A percentile compares a stretch with the other conserved stretches of the same genome.
Conservation (phyloP, 2,113 vertebrate species). For the Heloderma charlesbogerti region DNA sequence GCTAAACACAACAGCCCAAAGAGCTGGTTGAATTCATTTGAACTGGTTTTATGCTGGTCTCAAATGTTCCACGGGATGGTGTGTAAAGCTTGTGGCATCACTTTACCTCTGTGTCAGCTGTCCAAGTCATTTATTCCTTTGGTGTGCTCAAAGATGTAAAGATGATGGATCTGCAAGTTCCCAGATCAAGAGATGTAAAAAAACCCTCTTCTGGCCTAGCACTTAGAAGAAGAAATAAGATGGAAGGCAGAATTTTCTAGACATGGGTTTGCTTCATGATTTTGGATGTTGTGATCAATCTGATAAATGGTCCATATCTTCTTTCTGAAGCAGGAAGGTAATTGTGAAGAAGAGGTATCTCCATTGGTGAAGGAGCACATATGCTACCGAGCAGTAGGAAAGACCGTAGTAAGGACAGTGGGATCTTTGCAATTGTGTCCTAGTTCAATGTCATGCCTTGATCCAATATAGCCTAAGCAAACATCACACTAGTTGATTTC, state of each 20-base stretch:
- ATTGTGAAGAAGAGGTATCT: not conserved
- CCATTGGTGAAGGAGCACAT: not conserved
- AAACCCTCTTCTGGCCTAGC: accelerated
- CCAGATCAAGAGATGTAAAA: not conserved
- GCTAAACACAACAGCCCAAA: not conserved
- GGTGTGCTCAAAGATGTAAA: not conserved
- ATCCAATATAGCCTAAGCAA: slow-evolving; percentile 51
- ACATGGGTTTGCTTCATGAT: not conserved
- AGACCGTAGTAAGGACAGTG: not conserved
- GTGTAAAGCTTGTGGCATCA: not conserved
- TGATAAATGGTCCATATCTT: not conserved
- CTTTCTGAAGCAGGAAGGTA: not conserved
- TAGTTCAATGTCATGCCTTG: slow-evolving; percentile 20
- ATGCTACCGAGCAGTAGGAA: not conserved
- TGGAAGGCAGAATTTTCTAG: not conserved
- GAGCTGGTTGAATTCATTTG: not conserved
- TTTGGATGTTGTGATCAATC: slow-evolving; percentile 15
- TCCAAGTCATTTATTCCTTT: not conserved
- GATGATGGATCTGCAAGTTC: not conserved
- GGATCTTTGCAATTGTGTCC: not conserved
- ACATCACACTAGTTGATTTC: slow-evolving; percentile 58
- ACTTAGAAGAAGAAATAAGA: not conserved
- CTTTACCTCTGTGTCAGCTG: not conserved
- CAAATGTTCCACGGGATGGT: too few species aligned
- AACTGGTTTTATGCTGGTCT: not conserved